phyloP scores from a whole-genome alignment of 2,113 vertebrate species.

The Myotis lucifugus region DNA sequence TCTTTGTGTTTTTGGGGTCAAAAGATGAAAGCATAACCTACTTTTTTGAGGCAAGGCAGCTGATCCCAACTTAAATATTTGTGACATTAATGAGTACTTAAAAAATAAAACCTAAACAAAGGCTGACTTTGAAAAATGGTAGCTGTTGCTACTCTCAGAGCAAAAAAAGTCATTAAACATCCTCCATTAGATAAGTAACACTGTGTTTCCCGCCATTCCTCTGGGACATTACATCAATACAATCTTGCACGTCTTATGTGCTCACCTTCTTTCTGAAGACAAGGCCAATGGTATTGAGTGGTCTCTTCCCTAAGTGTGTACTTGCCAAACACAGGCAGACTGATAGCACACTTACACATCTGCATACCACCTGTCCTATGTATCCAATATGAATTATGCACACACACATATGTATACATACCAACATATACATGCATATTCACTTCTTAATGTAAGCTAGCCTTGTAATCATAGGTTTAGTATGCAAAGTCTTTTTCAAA shows the following conservation, averaged over 20 bases:
- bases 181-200: slow-evolving; percentile 21
- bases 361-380: not conserved
- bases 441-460: not conserved
- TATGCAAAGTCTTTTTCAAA: not conserved
- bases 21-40: slow-evolving; percentile 50
- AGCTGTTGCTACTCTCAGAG: slow-evolving; percentile 10
- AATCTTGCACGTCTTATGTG: not conserved
- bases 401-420: too few species aligned
- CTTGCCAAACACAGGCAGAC: not conserved
- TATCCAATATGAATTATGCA: not conserved
- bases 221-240: not conserved
- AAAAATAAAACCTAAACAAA: slow-evolving; percentile 60
- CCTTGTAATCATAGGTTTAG: not conserved
- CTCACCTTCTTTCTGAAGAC: not conserved
- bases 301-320: not conserved
- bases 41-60: slow-evolving; percentile 20
- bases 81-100: slow-evolving; percentile 64
- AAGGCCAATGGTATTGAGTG: not conserved
- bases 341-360: rapidly evolving
- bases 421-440: not conserved
- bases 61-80: slow-evolving; percentile 45
- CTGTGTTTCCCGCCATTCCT: not conserved
- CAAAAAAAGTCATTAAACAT: slow-evolving; percentile 31
- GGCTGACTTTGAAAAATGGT: slow-evolving; percentile 54
- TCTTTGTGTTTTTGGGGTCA: slow-evolving; percentile 64